Evolutionary conservation across 2,797 vertebrate species (phyloP), one percentile per base, ranked within the genome.

Genomic region (Gymnodraco acuticeps): DNA sequence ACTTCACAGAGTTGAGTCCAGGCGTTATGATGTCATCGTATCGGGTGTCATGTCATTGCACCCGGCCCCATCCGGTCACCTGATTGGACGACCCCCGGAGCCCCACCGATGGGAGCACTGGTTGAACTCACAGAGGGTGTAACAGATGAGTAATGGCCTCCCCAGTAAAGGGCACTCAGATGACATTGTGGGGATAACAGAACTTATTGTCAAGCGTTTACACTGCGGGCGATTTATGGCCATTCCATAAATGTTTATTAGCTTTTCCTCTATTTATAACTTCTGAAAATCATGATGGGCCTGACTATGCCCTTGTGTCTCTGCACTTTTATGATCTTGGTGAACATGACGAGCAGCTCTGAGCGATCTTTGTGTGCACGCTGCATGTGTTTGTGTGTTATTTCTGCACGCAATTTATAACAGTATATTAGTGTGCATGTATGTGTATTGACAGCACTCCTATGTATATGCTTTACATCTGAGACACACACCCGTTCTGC

Each of bases 241-340:
- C 68, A 19, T 77, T 88, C 90, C 85, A 95, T 96, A 94, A 95
- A 96, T 91, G 93, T 95, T 96, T 96, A 95, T 94, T 94, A 94
- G 90, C 90, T 93, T 94, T 94, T 86, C 87, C 89, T 93, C 92
- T 95, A 94, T 95, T 94, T 94, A 94, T 95, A 95, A 90, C 92
- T 92, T 88, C 80, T 89, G 91, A 91, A 93, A 91, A 91, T 83
- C 87, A 91, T 93, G 94, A 93, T 87, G 89, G 92, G 83, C 77
- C 75, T 83, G 86, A 90, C 82, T 85, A 75, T 33, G 69, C 87
- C 87, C 88, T 80, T 78, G 85, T 83, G 74, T 87, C 93, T 94
- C 93, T 84, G 85, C 73, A 3, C 72, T 93, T 94, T 94, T 93
- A 94, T 91, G 87, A 90, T 90, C 75, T 81, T 86, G 58, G 70